Conservation (phyloP, 2,797 vertebrate genomes). For the Halcyon leucocephala region DNA sequence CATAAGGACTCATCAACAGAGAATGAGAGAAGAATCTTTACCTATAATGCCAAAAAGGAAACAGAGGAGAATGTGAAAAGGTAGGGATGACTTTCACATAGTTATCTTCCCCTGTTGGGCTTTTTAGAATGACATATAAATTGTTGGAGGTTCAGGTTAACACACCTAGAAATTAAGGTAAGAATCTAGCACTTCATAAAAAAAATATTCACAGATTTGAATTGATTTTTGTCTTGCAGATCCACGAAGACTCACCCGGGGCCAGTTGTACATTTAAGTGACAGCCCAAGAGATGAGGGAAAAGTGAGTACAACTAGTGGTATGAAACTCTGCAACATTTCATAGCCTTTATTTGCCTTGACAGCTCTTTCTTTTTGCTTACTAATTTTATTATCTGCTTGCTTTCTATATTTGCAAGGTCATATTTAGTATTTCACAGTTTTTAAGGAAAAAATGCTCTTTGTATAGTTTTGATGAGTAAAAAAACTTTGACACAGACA, state of each 20-base stretch:
- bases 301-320: conserved; percentile 86
- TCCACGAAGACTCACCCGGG: conserved; percentile 98
- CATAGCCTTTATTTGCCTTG: not conserved
- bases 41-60: not conserved
- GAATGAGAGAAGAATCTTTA: not conserved
- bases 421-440: not conserved
- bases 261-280: conserved; percentile 97
- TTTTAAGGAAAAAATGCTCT: not conserved
- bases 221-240: conserved; percentile 80
- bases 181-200: not conserved
- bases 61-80: not conserved
- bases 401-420: not conserved
- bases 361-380: not conserved
- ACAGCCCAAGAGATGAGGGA: conserved; percentile 97
- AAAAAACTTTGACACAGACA: not conserved
- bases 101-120: not conserved
- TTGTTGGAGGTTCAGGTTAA: not conserved
- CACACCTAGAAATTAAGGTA: not conserved
- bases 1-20: not conserved
- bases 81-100: not conserved
- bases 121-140: not conserved
- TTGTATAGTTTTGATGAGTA: not conserved
- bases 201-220: conserved; percentile 12
- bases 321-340: not conserved
- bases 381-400: not conserved